phyloP scores from a whole-genome alignment of 2,113 vertebrate genomes.

The Harpagus bidentatus region DNA sequence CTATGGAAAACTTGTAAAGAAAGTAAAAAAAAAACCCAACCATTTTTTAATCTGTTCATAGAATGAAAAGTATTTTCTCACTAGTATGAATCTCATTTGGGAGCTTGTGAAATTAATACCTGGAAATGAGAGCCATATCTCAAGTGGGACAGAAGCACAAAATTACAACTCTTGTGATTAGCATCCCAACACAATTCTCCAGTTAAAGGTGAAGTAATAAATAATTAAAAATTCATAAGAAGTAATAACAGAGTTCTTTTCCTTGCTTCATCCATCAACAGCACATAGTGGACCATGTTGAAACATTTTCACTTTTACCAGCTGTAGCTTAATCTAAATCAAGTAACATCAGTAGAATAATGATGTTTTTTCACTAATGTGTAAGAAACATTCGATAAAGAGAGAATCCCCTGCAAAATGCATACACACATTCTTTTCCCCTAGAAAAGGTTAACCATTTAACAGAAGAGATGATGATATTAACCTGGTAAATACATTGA shows the following conservation, averaged over 20 bases:
- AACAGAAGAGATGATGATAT: not conserved
- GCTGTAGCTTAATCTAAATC: not conserved
- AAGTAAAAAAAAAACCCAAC: not conserved
- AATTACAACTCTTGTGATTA: not conserved
- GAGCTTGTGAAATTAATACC: not conserved
- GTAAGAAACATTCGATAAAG: not conserved
- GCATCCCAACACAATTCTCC: not conserved
- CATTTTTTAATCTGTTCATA: not conserved
- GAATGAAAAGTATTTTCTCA: not conserved
- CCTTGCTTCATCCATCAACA: not conserved
- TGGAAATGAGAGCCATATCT: not conserved
- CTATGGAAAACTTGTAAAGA: not conserved
- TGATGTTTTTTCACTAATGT: not conserved
- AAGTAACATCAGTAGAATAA: not conserved
- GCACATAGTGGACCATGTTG: not conserved
- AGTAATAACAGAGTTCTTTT: not conserved
- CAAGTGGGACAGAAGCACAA: not conserved
- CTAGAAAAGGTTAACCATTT: not conserved
- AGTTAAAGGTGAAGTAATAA: not conserved
- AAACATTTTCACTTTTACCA: not conserved
- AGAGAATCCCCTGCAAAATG: not conserved
- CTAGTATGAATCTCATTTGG: not conserved
- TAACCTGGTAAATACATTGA: not conserved
- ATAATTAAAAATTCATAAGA: slow-evolving; percentile 7
- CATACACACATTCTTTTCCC: not conserved